Percentiles rank a stretch among this genome's conserved stretches.
These are phyloP conservation scores for Dioctria linearis DNA, from an alignment of 2,888 invertebrate genomes.

Conservation along the genomic window DNA sequence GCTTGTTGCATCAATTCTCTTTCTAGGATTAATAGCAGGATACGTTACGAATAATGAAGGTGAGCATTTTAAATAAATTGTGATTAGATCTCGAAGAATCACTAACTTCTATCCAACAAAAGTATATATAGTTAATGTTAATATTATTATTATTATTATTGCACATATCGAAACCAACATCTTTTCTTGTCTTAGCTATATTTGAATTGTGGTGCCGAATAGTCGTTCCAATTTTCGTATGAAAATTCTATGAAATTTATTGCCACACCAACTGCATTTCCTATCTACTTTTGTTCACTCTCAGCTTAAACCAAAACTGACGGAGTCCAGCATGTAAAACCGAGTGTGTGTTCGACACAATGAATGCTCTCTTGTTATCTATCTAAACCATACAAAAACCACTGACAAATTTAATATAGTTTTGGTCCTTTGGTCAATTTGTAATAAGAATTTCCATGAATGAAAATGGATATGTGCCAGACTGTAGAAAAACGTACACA, in stretches of 20 bases:
- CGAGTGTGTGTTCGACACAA: background rate
- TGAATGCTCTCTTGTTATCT: background rate
- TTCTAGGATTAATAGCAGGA: constrained; percentile 15
- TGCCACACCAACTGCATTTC: no score
- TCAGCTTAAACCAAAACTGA: background rate
- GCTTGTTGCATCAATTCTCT: constrained; percentile 49
- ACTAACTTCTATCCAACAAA: no score
- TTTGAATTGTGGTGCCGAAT: no score
- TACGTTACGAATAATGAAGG: constrained; percentile 50
- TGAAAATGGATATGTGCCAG: constrained; percentile 43
- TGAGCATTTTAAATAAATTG: constrained; percentile 1
- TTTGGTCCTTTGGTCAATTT: background rate
- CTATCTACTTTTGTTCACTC: background rate
- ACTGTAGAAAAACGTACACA: background rate
- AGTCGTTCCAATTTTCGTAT: no score
- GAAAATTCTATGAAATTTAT: no score
- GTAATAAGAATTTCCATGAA: constrained; percentile 35
- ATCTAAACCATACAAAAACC: constrained; percentile 1
- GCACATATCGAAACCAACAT: no score
- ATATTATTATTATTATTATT: no score
- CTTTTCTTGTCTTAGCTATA: no score
- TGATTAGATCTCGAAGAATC: no score
- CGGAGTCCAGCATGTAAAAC: background rate
- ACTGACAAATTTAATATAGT: constrained; percentile 38
- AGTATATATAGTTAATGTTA: no score